Evolutionary conservation across 2,797 vertebrate species (phyloP), one percentile per base, ranked within the genome.

Genomic region (Gila robusta): DNA sequence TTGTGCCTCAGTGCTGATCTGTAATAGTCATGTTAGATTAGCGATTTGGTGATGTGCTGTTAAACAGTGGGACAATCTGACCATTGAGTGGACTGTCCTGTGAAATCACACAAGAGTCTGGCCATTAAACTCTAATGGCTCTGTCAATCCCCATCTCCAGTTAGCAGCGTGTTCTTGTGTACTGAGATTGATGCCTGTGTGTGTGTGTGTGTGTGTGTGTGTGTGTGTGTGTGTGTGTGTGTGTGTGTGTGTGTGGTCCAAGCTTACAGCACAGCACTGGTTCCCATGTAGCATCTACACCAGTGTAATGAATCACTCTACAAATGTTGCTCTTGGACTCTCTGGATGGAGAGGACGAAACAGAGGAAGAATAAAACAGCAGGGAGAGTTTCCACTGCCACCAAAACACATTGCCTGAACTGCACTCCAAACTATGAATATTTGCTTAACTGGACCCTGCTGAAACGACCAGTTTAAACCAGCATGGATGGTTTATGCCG

Each of bases 51-150:
- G 67, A 79, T 23, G 62, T 83, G 49, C 87, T 85, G 86, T 90
- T 87, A 85, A 88, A 76, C 74, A 56, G 81, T 71, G 86, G 47
- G 62, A 37, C 14, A 73, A 76, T 62, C 70, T 84, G 35, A 64
- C 74, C 89, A 90, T 88, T 69, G 59, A 84, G 84, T 12, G 6
- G 19, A 23, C 69, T 7, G 87, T 89, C 69, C 79, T 28, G n/a
- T 87, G 73, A 87, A 89, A 90, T 90, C 89, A 85, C 87, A 91
- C 87, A 82, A 91, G 89, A 59, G 79, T 78, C 69, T 79, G 44
- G 73, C 86, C 83, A 89, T 84, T 89, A 81, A 69, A 81, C 76
- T 88, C 76, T 73, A 80, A 90, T 91, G 81, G 66, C 80, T 90
- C 83, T 87, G 87, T 91, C 88, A 74, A 84, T 89, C 83, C 82